Conservation (phyloP, 2,797 vertebrate genomes). For the Scleropages formosus region DNA sequence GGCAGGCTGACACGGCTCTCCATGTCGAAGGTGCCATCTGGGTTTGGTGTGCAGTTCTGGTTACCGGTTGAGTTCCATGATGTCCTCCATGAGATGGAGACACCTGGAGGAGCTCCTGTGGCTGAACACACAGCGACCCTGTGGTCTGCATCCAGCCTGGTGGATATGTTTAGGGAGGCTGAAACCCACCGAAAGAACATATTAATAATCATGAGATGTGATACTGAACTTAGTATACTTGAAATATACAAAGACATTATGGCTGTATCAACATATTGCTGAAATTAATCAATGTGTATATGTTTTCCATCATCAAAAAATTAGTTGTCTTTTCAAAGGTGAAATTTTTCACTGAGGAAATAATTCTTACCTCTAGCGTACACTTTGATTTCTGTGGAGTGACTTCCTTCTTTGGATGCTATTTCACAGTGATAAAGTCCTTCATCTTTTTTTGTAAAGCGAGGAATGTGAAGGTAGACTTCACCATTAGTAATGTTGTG, state of each 20-base stretch:
- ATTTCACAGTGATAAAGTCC: slow-evolving; percentile 61
- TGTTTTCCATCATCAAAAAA: too few species aligned
- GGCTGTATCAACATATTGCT: too few species aligned
- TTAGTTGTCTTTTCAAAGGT: not conserved
- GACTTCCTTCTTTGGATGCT: slow-evolving; percentile 1
- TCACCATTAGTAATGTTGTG: slow-evolving; percentile 31
- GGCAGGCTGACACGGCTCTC: slow-evolving; percentile 27
- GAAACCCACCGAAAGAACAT: not conserved
- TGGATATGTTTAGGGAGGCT: not conserved
- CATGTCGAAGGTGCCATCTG: slow-evolving; percentile 15
- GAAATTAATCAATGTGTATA: too few species aligned
- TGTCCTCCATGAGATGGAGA: slow-evolving; percentile 8
- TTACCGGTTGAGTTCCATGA: not conserved
- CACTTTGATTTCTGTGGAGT: not conserved
- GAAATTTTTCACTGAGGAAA: not conserved
- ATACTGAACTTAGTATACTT: not conserved
- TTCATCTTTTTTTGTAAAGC: slow-evolving; percentile 52
- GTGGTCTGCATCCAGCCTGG: not conserved
- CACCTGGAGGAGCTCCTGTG: not conserved
- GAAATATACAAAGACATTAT: not conserved
- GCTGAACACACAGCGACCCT: slow-evolving; percentile 13
- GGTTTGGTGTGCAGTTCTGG: not conserved
- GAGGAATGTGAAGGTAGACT: slow-evolving; percentile 58
- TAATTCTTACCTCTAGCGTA: not conserved
- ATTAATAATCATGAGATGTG: not conserved